Base-by-base conservation (phyloP, 1,140 invertebrate genomes). In the Ceratoteleas bidentatus region DNA sequence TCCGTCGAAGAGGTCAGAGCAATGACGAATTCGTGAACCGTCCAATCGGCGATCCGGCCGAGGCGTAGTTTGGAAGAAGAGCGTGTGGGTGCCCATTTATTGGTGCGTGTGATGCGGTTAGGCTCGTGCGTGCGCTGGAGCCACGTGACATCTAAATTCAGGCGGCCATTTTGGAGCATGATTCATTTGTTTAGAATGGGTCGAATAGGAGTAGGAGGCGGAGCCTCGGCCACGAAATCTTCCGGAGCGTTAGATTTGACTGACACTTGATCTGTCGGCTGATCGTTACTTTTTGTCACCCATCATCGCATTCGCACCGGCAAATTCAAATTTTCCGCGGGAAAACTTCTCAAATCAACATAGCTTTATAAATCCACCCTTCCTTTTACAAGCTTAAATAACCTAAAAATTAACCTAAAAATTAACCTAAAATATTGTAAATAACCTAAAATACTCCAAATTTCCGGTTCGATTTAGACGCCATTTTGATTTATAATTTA, bases 141-240 rank as follows among this genome's bases (percentile, higher is more conserved):
- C 86, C 87, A 89, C 88, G 86, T 89, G 88, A 89, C 87, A 86
- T 90, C 89, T 90, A 90, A 90, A 90, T 90, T 90, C 88, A 87
- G 88, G 81, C 89, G 86, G 89, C 89, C 89, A 90, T 90, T 90
- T 90, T 90, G 86, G 88, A 88, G 85, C 83, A 89, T 90, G 89
- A 90, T 89, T 90, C 89, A 90, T 90, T 90, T 90, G 89, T 90
- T 90, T 90, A 90, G 89, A 90, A 90, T 86, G 87, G 87, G 83
- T 87, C 85, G 89, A 87, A 89, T 89, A 88, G 87, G 69, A 90
- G 88, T 88, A 86, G 87, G 84, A 88, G 89, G 89, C 89, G 89
- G 89, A 89, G 89, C 84, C 86, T 88, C 80, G 6, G 49, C 58
- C 86, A 85, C 87, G 65, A 88, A 90, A 90, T 90, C 87, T 88